Percentiles rank a stretch among this genome's conserved stretches.
phyloP scores from a whole-genome alignment of 2,888 invertebrate genomes.

The Exephanes ischioxanthus region DNA sequence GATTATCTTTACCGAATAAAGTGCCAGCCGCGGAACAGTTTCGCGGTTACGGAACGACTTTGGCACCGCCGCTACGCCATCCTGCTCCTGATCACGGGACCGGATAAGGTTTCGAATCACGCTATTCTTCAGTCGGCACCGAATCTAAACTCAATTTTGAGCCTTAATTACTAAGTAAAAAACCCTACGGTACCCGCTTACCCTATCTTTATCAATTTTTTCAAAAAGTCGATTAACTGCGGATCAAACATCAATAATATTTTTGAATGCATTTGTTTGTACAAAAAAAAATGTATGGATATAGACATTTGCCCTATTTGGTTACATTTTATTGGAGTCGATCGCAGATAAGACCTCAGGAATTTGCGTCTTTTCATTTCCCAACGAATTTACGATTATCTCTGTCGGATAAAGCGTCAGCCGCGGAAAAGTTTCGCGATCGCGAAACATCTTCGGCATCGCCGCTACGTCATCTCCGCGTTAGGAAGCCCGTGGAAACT shows the following conservation, averaged over 20 bases:
- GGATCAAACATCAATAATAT: not conserved
- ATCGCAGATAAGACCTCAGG: no score
- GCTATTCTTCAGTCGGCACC: not conserved
- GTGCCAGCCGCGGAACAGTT: no score
- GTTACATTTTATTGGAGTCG: not conserved
- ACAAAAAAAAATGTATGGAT: not conserved
- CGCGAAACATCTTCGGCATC: not conserved
- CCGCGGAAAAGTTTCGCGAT: not conserved
- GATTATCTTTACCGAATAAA: no score
- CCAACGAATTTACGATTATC: not conserved
- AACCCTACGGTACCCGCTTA: no score
- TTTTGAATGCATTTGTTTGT: not conserved
- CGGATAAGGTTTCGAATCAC: slow-evolving; percentile 13
- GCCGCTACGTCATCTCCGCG: not conserved
- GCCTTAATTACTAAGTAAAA: no score
- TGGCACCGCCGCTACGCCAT: no score
- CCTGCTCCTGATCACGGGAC: no score
- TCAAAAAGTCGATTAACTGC: no score
- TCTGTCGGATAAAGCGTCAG: not conserved
- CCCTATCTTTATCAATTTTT: no score
- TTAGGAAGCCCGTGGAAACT: not conserved
- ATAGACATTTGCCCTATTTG: not conserved
- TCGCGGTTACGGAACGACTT: no score
- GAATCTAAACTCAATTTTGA: not conserved
- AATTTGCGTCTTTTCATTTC: not conserved